Evolutionary conservation across 2,888 invertebrate species (phyloP), one percentile per base, ranked within the genome.

Genomic region (Mythimna pallens): DNA sequence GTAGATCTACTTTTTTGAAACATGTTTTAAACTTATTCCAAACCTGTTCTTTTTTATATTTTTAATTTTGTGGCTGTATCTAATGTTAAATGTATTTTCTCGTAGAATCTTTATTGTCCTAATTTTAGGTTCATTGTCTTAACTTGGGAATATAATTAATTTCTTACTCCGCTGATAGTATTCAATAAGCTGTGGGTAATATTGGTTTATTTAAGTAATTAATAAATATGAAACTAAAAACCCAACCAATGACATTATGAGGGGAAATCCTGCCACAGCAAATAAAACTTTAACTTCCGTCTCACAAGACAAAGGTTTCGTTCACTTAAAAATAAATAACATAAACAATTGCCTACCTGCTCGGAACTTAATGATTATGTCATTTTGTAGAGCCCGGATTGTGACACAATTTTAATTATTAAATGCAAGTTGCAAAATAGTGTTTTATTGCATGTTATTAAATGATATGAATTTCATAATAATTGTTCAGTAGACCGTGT

Each of bases 261-360:
- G 50, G 83, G 79, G 65, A 78, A 79, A 82, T 82, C 66, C 67
- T 61, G 55, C n/a, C 47, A 20, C 77, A 70, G n/a, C 12, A 22
- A 12, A 36, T 59, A 63, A 55, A 63, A 17, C 40, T 47, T 57
- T 43, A 30, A n/a, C n/a, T 70, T 77, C 82, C 78, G 64, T 65
- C 59, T 61, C 34, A 43, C 0, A 52, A 55, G 36, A 52, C 34
- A 79, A 78, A 47, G 55, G 25, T 47, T 30, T 36, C 7, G 47
- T 57, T 62, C 30, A 57, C 14, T 20, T 61, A 25, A 64, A 77
- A 79, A 77, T 61, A 65, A 78, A 78, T 12, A 47, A 43, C n/a
- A 55, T 47, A 43, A 43, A 57, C n/a, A 55, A 20, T n/a, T 34
- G 20, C 1, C 34, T 54, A 43, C 54, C 54, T 75, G 25, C 30